Evolutionary conservation across 2,888 invertebrate genomes (phyloP).

Genomic region (Hetaerina titia): DNA sequence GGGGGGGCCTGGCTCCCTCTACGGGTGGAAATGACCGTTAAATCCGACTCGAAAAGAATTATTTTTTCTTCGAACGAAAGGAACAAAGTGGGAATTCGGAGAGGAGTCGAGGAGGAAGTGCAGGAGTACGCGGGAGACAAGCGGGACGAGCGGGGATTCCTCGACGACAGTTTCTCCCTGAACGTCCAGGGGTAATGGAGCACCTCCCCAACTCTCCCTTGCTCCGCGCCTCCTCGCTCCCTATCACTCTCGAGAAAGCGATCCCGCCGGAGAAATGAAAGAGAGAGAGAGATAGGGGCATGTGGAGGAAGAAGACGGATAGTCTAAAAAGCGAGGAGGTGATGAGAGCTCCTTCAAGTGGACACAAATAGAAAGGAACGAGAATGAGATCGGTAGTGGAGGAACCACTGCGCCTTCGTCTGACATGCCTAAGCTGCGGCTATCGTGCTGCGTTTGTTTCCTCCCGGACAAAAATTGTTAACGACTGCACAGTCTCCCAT

Average conservation of each 20-base stretch:
- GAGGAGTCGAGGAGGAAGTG: neutral
- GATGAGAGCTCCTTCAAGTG: slow-evolving; percentile 14
- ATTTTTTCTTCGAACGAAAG: neutral
- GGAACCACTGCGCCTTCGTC: too few relatives aligned
- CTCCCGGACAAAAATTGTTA: neutral
- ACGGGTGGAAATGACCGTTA: slow-evolving; percentile 32
- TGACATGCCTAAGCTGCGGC: neutral
- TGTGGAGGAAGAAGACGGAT: neutral
- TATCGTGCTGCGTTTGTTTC: neutral
- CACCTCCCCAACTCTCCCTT: too few relatives aligned
- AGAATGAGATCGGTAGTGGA: neutral
- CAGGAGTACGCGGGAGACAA: neutral
- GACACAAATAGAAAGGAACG: neutral
- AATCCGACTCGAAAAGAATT: neutral
- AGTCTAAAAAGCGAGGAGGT: neutral
- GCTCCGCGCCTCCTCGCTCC: too few relatives aligned
- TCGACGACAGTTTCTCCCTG: too few relatives aligned
- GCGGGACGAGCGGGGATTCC: too few relatives aligned
- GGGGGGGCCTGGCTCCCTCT: neutral
- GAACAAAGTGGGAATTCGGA: neutral
- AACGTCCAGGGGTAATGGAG: too few relatives aligned
- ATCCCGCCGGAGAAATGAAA: neutral
- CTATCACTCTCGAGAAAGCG: too few relatives aligned
- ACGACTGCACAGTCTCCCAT: too few relatives aligned
- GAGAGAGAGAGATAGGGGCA: neutral